A percentile compares a stretch with the other conserved stretches of the same genome.
Evolutionary conservation across 2,113 vertebrate species (phyloP).

Genomic region (Motacilla alba): DNA sequence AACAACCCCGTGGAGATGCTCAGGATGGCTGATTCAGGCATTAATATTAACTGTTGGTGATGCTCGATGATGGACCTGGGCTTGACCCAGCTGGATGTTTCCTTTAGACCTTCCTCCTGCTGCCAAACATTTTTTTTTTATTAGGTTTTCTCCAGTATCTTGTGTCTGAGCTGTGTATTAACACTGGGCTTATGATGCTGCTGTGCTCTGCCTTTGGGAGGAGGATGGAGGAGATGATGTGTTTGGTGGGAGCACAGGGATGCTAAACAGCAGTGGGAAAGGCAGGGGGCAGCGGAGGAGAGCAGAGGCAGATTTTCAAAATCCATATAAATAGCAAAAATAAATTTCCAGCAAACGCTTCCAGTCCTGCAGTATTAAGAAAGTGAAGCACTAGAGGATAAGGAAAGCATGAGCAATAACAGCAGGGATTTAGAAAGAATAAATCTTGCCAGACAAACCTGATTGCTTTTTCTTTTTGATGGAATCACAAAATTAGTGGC

Average conservation of each 20-base stretch:
- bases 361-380: constrained; percentile 49
- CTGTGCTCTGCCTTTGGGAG: not conserved
- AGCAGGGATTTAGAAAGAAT: constrained; percentile 63
- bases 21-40: not conserved
- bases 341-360: constrained; percentile 49
- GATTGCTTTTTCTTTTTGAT: constrained; percentile 68
- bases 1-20: not conserved
- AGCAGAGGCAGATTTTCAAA: constrained; percentile 41
- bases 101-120: not conserved
- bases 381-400: constrained; percentile 60
- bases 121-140: not conserved
- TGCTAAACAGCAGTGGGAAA: not conserved
- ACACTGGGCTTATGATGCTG: not conserved
- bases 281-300: constrained; percentile 34
- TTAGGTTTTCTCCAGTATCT: not conserved
- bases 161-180: not conserved
- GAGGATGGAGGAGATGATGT: not conserved
- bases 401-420: constrained; percentile 62
- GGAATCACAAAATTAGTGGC: constrained; percentile 63
- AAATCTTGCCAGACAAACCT: constrained; percentile 65
- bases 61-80: not conserved
- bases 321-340: constrained; percentile 51
- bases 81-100: not conserved
- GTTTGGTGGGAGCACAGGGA: not conserved
- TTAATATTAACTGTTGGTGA: not conserved